phyloP scores from a whole-genome alignment of 2,888 invertebrate species.

The Lymantria monacha region DNA sequence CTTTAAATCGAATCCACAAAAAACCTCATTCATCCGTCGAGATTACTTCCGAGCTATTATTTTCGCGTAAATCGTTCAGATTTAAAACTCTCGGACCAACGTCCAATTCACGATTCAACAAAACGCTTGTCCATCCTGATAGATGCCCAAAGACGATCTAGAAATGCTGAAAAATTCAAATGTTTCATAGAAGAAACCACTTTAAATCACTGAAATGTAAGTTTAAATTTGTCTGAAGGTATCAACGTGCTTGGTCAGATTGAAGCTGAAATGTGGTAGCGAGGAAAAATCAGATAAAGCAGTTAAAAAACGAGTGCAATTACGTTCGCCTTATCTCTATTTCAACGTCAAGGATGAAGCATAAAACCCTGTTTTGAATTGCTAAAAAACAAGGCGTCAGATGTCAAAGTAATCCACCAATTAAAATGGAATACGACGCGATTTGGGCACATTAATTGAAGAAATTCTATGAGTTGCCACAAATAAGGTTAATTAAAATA shows the following conservation, averaged over 20 bases:
- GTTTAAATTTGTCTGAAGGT: constrained; percentile 29
- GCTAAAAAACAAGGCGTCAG: constrained; percentile 57
- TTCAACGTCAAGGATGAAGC: constrained; percentile 49
- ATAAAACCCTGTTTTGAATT: constrained; percentile 51
- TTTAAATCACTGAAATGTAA: constrained; percentile 7
- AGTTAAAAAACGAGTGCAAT: constrained; percentile 78
- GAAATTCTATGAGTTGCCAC: constrained; percentile 20
- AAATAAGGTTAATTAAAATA: constrained; percentile 17
- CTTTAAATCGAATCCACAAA: constrained; percentile 36
- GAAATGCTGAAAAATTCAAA: constrained; percentile 29
- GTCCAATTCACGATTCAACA: constrained; percentile 75
- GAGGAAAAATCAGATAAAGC: constrained; percentile 71
- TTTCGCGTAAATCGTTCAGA: constrained; percentile 71
- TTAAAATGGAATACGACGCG: constrained; percentile 62
- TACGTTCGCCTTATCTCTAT: constrained; percentile 68
- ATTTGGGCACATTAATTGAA: constrained; percentile 41
- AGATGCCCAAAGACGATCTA: constrained; percentile 58
- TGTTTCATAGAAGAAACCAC: constrained; percentile 21
- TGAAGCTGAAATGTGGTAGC: constrained; percentile 41
- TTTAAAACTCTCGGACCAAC: constrained; percentile 68
- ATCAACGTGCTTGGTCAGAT: constrained; percentile 48
- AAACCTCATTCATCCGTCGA: constrained; percentile 42
- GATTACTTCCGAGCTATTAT: constrained; percentile 66
- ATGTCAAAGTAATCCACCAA: constrained; percentile 67
- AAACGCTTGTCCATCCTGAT: constrained; percentile 78